These are phyloP conservation scores for Pentalonia nigronervosa DNA, from an alignment of 1,140 invertebrate species.

Conservation along the genomic window DNA sequence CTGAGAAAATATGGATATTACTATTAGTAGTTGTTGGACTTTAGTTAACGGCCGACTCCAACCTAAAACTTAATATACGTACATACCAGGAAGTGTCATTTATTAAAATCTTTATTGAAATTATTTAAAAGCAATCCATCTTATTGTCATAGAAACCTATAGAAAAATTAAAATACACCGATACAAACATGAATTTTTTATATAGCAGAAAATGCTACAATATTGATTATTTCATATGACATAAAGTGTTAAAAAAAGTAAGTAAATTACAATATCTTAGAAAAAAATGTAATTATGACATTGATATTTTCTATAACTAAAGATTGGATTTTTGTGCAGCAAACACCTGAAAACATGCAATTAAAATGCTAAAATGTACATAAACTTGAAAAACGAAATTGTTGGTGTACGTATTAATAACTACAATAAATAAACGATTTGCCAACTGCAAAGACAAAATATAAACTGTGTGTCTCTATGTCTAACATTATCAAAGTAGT, in stretches of 20 bases:
- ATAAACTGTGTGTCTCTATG: no score
- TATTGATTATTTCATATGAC: not conserved
- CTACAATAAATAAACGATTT: no score
- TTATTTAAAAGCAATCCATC: conserved; percentile 21
- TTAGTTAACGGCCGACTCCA: conserved; percentile 18
- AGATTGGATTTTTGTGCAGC: no score
- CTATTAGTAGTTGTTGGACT: not conserved
- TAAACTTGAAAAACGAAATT: no score
- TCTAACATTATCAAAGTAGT: no score
- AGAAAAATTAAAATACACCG: not conserved
- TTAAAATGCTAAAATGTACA: no score
- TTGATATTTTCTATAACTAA: no score
- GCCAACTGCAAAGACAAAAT: no score
- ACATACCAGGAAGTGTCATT: conserved; percentile 7
- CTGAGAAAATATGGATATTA: conserved; percentile 14
- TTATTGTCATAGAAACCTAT: not conserved
- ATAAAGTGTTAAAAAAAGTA: not conserved
- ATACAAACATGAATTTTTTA: not conserved
- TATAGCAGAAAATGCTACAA: not conserved
- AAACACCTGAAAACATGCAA: no score
- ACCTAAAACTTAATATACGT: conserved; percentile 32
- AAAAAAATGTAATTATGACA: no score
- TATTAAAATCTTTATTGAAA: conserved; percentile 42
- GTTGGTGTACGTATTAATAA: no score
- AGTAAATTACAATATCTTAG: not conserved